A percentile compares a stretch with the other conserved stretches of the same genome.
Evolutionary conservation across 2,797 vertebrate genomes (phyloP).

Genomic region (Lagocephalus sceleratus): DNA sequence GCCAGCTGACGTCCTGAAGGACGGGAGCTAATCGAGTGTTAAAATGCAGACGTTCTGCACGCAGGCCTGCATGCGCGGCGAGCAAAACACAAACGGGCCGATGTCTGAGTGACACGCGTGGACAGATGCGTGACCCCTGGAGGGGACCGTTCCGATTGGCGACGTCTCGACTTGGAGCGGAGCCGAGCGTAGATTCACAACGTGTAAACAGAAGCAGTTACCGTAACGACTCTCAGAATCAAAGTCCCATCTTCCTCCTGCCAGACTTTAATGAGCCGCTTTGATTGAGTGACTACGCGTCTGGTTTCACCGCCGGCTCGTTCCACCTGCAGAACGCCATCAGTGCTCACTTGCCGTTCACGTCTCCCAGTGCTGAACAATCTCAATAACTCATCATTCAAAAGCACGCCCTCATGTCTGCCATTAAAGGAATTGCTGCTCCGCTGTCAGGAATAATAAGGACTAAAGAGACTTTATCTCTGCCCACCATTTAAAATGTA

Average conservation of each 20-base stretch:
- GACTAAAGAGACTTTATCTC: slow-evolving; percentile 9
- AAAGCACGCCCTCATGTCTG: slow-evolving; percentile 27
- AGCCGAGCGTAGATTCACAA: slow-evolving; percentile 36
- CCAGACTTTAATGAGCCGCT: slow-evolving; percentile 7
- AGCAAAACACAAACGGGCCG: slow-evolving; percentile 1
- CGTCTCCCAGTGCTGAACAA: slow-evolving; percentile 1
- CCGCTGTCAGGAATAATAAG: slow-evolving; percentile 34
- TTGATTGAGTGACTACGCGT: slow-evolving; percentile 5
- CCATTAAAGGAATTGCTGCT: slow-evolving; percentile 20
- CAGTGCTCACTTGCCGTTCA: slow-evolving; percentile 19
- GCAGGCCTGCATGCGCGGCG: not conserved
- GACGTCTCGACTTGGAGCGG: slow-evolving; percentile 1
- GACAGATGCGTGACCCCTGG: slow-evolving; percentile 36
- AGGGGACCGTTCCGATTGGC: slow-evolving; percentile 9
- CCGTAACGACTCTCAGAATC: slow-evolving; percentile 4
- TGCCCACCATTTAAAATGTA: slow-evolving; percentile 6
- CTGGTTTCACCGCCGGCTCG: slow-evolving; percentile 15
- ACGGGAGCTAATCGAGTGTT: not conserved
- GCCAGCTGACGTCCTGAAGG: not conserved
- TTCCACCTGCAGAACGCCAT: slow-evolving; percentile 21
- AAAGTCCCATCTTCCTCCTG: slow-evolving; percentile 10
- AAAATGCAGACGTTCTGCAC: not conserved
- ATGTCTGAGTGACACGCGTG: slow-evolving; percentile 35
- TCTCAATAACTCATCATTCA: slow-evolving; percentile 5
- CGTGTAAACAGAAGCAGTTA: slow-evolving; percentile 22